phyloP scores from a whole-genome alignment of 2,888 invertebrate species.

The Idaea biselata region DNA sequence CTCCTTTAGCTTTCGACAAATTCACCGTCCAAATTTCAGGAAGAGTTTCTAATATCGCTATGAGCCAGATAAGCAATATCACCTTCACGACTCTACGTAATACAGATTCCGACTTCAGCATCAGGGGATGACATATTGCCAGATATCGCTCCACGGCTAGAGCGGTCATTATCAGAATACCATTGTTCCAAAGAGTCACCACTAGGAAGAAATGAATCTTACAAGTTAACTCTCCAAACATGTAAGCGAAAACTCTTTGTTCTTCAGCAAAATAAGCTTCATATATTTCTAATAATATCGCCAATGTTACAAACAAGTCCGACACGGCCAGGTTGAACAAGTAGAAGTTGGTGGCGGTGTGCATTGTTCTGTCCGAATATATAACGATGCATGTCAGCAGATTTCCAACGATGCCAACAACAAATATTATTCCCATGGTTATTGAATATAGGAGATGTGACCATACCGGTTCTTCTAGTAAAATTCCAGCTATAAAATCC shows the following conservation, averaged over 20 bases:
- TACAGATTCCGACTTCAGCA: conserved; percentile 41
- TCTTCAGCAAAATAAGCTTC: conserved; percentile 32
- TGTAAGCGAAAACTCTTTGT: conserved; percentile 10
- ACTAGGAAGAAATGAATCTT: conserved; percentile 51
- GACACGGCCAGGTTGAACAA: conserved; percentile 64
- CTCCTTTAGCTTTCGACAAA: conserved; percentile 38
- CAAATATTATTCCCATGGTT: conserved; percentile 39
- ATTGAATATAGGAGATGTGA: conserved; percentile 28
- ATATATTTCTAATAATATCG: conserved; percentile 48
- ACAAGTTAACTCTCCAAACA: conserved; percentile 41
- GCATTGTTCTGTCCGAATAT: conserved; percentile 61
- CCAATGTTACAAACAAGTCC: conserved; percentile 57
- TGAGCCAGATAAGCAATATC: conserved; percentile 45
- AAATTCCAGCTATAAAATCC: conserved; percentile 33
- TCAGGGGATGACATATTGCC: conserved; percentile 52
- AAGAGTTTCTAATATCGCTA: conserved; percentile 47
- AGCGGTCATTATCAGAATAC: conserved; percentile 54
- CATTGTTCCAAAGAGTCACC: conserved; percentile 50
- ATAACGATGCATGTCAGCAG: conserved; percentile 66
- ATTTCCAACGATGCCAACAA: conserved; percentile 53
- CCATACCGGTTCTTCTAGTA: conserved; percentile 35
- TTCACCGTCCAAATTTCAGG: conserved; percentile 51
- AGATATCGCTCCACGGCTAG: conserved; percentile 56
- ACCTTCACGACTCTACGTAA: conserved; percentile 50
- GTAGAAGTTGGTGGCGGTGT: conserved; percentile 66